Percentiles rank a stretch among this genome's conserved stretches.
Conservation (phyloP, 2,888 invertebrate species). For the Papilio elwesi region DNA sequence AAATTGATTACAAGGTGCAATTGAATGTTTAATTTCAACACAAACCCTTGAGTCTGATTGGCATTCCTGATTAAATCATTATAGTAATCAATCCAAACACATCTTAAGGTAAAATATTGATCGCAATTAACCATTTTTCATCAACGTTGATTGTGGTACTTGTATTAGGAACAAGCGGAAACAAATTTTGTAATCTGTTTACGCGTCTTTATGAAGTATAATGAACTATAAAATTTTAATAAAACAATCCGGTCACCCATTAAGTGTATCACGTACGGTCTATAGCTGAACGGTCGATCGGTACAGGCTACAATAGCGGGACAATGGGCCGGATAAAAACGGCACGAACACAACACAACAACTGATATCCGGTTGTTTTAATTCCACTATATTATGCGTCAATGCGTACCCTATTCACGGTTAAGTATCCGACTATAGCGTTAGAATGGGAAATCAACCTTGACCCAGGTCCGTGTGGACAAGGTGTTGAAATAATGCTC, state of each 20-base stretch:
- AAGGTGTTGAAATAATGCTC: background rate
- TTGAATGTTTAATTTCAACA: no score
- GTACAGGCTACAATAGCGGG: slow-evolving; percentile 10
- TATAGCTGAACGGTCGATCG: slow-evolving; percentile 26
- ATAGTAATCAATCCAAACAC: no score
- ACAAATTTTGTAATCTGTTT: background rate
- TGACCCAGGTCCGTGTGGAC: background rate
- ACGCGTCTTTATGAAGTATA: background rate
- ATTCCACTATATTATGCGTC: slow-evolving; percentile 20
- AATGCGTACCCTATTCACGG: slow-evolving; percentile 1
- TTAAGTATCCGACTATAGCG: background rate
- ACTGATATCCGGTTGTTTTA: slow-evolving; percentile 38
- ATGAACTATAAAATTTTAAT: slow-evolving; percentile 2
- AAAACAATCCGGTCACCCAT: slow-evolving; percentile 27
- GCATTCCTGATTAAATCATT: no score
- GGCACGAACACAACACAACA: slow-evolving; percentile 25
- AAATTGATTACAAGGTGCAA: no score
- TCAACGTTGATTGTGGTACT: no score
- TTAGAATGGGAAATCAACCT: background rate
- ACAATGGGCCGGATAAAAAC: slow-evolving; percentile 29
- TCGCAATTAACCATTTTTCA: no score
- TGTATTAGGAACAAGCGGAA: no score
- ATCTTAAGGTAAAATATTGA: no score
- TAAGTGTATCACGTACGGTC: slow-evolving; percentile 30
- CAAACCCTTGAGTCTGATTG: no score